These are phyloP conservation scores for Smittia aterrima DNA, from an alignment of 2,888 invertebrate species.

Conservation along the genomic window DNA sequence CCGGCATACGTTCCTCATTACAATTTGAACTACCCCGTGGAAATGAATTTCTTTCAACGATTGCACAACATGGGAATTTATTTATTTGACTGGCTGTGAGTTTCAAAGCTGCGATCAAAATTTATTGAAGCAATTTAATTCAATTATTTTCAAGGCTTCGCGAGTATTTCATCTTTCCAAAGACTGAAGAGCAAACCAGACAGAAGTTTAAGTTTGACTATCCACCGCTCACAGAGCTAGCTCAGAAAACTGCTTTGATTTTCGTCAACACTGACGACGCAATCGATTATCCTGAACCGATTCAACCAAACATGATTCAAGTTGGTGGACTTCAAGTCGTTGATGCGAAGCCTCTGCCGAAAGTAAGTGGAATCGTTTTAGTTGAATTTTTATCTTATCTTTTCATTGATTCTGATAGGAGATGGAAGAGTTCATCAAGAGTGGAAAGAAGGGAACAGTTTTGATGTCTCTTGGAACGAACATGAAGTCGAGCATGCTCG, in stretches of 20 bases:
- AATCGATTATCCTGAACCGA: slow-evolving; percentile 42
- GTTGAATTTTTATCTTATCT: not conserved
- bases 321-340: slow-evolving; percentile 43
- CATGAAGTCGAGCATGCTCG: slow-evolving; percentile 25
- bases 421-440: slow-evolving; percentile 44
- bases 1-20: slow-evolving; percentile 45
- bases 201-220: not conserved
- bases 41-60: slow-evolving; percentile 44
- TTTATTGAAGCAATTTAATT: not conserved
- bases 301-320: slow-evolving; percentile 42
- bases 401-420: too few species aligned
- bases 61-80: slow-evolving; percentile 42
- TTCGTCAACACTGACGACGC: slow-evolving; percentile 41
- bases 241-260: slow-evolving; percentile 26
- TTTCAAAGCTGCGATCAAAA: not conserved
- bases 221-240: not conserved
- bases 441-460: slow-evolving; percentile 36
- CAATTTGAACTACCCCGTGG: slow-evolving; percentile 29
- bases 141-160: not conserved
- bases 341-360: slow-evolving; percentile 25
- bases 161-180: not conserved
- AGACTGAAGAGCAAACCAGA: slow-evolving; percentile 32
- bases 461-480: slow-evolving; percentile 42
- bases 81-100: slow-evolving; percentile 45
- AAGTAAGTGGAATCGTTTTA: too few species aligned